These are phyloP conservation scores for Acanthosoma haemorrhoidale DNA, from an alignment of 2,888 invertebrate genomes.

Conservation along the genomic window DNA sequence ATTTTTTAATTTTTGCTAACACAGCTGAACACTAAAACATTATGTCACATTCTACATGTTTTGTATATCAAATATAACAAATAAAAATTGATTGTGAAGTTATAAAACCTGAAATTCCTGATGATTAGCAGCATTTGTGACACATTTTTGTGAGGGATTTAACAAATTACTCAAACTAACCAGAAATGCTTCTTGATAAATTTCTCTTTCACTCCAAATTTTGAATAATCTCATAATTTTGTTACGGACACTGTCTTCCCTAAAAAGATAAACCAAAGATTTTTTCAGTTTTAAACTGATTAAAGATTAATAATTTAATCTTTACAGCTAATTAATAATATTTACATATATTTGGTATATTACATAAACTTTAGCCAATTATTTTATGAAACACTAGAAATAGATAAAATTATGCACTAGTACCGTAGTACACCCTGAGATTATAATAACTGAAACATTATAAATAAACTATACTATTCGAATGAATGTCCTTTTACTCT, in stretches of 20 bases:
- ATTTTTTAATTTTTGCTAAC: conserved; percentile 68
- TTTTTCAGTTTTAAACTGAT: too few relatives aligned
- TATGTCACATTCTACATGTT: conserved; percentile 44
- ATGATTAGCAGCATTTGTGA: conserved; percentile 19
- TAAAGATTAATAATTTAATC: too few relatives aligned
- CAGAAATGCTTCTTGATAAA: conserved; percentile 85
- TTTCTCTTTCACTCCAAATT: conserved; percentile 90
- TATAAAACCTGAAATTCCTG: background rate
- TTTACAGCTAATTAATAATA: too few relatives aligned
- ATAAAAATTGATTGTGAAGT: conserved; percentile 25
- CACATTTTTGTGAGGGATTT: conserved; percentile 54
- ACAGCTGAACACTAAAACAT: conserved; percentile 74
- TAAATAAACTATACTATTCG: too few relatives aligned
- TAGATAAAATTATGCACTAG: too few relatives aligned
- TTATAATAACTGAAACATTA: too few relatives aligned
- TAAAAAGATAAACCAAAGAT: too few relatives aligned
- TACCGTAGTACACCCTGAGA: too few relatives aligned
- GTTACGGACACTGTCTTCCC: conserved; percentile 75
- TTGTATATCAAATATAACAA: background rate
- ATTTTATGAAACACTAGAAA: too few relatives aligned
- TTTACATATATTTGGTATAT: too few relatives aligned
- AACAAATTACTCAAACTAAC: conserved; percentile 79
- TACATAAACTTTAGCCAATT: too few relatives aligned
- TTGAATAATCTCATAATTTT: conserved; percentile 85
- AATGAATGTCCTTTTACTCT: too few relatives aligned